Evolutionary conservation across 2,113 vertebrate genomes (phyloP).

Genomic region (Sylvilagus bachmani): DNA sequence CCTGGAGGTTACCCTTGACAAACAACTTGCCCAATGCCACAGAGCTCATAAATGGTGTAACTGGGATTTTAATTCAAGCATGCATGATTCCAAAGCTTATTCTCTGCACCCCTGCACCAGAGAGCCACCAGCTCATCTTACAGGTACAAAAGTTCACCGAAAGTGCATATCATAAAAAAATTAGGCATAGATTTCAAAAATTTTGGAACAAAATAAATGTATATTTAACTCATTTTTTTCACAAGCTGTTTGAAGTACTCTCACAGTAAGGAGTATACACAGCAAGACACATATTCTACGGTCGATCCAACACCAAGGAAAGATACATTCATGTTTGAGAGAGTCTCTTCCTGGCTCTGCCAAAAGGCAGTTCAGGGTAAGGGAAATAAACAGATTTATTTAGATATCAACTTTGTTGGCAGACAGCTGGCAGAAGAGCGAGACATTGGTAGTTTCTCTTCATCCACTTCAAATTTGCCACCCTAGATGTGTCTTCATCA

Average conservation of each 20-base stretch:
- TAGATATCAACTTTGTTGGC: neutral
- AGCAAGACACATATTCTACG: neutral
- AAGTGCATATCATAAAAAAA: too few species aligned
- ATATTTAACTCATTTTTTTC: too few species aligned
- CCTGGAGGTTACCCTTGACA: neutral
- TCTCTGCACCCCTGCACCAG: neutral
- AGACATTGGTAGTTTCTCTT: neutral
- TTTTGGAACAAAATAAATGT: too few species aligned
- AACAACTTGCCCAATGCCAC: neutral
- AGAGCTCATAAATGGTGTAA: neutral
- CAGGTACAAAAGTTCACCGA: neutral
- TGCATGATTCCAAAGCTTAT: neutral
- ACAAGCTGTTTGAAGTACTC: too few species aligned
- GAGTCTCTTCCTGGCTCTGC: neutral
- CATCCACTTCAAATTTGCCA: neutral
- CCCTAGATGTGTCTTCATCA: neutral
- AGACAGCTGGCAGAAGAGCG: neutral
- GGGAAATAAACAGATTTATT: neutral
- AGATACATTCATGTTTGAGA: neutral
- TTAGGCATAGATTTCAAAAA: too few species aligned
- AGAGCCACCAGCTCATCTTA: neutral
- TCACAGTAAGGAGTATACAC: too few species aligned
- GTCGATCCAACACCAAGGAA: neutral
- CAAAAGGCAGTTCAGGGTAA: neutral
- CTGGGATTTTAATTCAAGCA: neutral